These are phyloP conservation scores for Dynastes hyllus DNA, from an alignment of 2,888 invertebrate species.

Conservation along the genomic window DNA sequence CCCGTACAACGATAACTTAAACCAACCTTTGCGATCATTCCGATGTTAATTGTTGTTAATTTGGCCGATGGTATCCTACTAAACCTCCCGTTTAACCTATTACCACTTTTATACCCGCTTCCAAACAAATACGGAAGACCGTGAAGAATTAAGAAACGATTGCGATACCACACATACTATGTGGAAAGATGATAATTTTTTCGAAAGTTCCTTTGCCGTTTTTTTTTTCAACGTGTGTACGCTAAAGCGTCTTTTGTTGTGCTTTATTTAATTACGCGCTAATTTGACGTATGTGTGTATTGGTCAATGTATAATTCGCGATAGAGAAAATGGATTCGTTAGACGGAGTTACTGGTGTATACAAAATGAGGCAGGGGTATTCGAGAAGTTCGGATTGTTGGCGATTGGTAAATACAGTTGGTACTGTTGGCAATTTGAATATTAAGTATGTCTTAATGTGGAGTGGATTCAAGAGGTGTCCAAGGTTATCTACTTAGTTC, in stretches of 20 bases:
- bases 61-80: constrained; percentile 7
- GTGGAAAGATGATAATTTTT: constrained; percentile 20
- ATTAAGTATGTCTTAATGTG: too few species aligned
- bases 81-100: not conserved
- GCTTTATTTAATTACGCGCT: not conserved
- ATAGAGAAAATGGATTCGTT: not conserved
- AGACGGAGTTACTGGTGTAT: not conserved
- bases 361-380: not conserved
- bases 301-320: not conserved
- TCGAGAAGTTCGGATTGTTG: not conserved
- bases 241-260: not conserved
- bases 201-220: constrained; percentile 12
- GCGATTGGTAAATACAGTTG: not conserved
- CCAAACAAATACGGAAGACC: constrained; percentile 1
- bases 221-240: not conserved
- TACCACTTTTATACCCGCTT: constrained; percentile 3
- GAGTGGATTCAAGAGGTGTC: too few species aligned
- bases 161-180: not conserved
- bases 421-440: too few species aligned
- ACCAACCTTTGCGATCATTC: constrained; percentile 20
- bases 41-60: constrained; percentile 8
- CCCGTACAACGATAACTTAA: not conserved
- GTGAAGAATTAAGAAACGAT: constrained; percentile 10
- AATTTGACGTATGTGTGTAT: constrained; percentile 13
- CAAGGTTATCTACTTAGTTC: too few species aligned